A percentile compares a stretch with the other conserved stretches of the same genome.
phyloP scores from a whole-genome alignment of 2,113 vertebrate species.

The Lamprotornis superbus region DNA sequence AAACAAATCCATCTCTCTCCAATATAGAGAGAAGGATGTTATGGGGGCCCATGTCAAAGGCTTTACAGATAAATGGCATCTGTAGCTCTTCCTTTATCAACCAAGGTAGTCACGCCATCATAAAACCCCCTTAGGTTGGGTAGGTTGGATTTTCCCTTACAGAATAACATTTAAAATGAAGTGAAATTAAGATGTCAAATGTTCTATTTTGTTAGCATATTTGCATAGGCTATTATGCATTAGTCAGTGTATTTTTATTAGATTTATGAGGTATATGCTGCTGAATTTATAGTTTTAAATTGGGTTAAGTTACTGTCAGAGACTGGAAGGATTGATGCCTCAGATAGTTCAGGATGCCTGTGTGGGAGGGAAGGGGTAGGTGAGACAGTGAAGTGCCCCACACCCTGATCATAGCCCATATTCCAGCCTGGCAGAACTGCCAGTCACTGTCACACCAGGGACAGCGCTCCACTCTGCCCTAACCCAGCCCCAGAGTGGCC shows the following conservation, averaged over 20 bases:
- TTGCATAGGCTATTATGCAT: neutral
- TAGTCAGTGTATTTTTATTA: neutral
- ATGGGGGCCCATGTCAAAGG: neutral
- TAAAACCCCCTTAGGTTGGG: neutral
- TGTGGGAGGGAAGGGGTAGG: neutral
- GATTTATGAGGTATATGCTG: neutral
- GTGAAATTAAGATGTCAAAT: neutral
- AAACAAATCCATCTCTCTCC: neutral
- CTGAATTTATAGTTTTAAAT: neutral
- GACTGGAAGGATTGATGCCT: neutral
- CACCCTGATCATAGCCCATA: fast-evolving
- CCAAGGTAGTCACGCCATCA: neutral
- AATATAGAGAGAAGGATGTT: neutral
- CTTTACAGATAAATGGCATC: neutral
- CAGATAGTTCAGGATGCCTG: neutral
- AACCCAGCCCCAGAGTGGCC: neutral
- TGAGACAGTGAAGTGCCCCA: neutral
- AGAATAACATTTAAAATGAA: neutral
- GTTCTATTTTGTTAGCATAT: neutral
- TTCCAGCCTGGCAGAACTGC: neutral
- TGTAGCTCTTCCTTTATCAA: neutral
- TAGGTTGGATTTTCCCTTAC: neutral
- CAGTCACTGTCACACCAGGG: fast-evolving
- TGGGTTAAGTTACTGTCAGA: neutral
- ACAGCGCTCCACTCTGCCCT: neutral